Conservation (phyloP, 2,113 vertebrate species). For the Apaloderma vittatum region DNA sequence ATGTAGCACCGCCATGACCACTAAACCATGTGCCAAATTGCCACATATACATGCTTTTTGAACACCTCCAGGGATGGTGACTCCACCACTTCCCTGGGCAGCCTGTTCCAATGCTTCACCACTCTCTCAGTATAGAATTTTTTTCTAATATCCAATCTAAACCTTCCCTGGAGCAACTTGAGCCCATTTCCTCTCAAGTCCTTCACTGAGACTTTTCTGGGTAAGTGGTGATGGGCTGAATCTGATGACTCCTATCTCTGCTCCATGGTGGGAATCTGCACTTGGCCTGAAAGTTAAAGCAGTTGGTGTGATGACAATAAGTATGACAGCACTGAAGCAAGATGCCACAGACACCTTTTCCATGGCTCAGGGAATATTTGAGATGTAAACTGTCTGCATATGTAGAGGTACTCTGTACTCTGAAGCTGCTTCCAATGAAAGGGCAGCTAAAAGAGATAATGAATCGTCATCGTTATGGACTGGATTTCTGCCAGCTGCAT, state of each 20-base stretch:
- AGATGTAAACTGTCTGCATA: not conserved
- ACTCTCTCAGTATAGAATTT: too few relatives aligned
- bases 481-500: conserved; percentile 56
- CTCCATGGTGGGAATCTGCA: not conserved
- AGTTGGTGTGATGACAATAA: not conserved
- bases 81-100: too few relatives aligned
- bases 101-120: too few relatives aligned
- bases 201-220: not conserved
- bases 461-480: conserved; percentile 13
- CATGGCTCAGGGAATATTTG: not conserved
- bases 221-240: not conserved
- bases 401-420: not conserved
- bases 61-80: too few relatives aligned
- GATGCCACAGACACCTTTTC: not conserved
- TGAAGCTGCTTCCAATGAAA: not conserved
- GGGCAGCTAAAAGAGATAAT: conserved; percentile 29
- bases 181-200: not conserved
- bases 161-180: too few relatives aligned
- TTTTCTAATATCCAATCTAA: too few relatives aligned
- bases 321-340: not conserved
- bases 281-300: not conserved
- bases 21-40: too few relatives aligned
- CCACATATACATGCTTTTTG: too few relatives aligned
- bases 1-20: too few relatives aligned
- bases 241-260: not conserved